Percentiles rank a stretch among this genome's conserved stretches.
phyloP scores from a whole-genome alignment of 2,888 invertebrate species.

The Hyposoter didymator region DNA sequence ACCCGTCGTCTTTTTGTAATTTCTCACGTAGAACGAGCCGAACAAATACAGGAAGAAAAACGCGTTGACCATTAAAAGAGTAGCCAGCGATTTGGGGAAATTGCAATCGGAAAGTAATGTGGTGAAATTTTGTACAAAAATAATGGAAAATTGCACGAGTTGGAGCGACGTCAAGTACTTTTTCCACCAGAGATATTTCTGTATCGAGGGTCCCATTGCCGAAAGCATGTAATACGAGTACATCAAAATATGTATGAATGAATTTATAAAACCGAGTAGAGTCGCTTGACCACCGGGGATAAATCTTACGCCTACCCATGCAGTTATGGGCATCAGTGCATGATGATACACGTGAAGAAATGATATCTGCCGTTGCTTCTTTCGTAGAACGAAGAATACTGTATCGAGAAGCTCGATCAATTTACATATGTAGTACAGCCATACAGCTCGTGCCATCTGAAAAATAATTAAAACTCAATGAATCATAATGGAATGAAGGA shows the following conservation, averaged over 20 bases:
- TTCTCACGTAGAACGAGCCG: slow-evolving; percentile 90
- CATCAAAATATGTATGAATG: slow-evolving; percentile 96
- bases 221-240: slow-evolving; percentile 95
- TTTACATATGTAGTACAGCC: slow-evolving; percentile 91
- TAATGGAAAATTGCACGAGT: slow-evolving; percentile 92
- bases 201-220: slow-evolving; percentile 94
- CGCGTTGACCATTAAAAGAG: slow-evolving; percentile 89
- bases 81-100: slow-evolving; percentile 89
- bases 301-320: slow-evolving; percentile 92
- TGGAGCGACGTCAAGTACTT: slow-evolving; percentile 95
- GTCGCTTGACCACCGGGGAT: slow-evolving; percentile 95
- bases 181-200: slow-evolving; percentile 98
- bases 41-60: slow-evolving; percentile 91
- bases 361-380: slow-evolving; percentile 95
- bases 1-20: slow-evolving; percentile 84
- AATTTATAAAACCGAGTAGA: slow-evolving; percentile 93
- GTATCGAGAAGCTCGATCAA: slow-evolving; percentile 92
- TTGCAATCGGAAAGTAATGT: slow-evolving; percentile 85
- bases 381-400: slow-evolving; percentile 95
- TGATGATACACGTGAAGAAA: slow-evolving; percentile 97
- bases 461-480: neutral
- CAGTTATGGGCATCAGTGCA: slow-evolving; percentile 91
- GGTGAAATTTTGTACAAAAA: slow-evolving; percentile 89
- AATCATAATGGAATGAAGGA: neutral
- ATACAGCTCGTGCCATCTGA: slow-evolving; percentile 84